phyloP scores from a whole-genome alignment of 2,888 invertebrate species.

The Sarcophaga carnaria region DNA sequence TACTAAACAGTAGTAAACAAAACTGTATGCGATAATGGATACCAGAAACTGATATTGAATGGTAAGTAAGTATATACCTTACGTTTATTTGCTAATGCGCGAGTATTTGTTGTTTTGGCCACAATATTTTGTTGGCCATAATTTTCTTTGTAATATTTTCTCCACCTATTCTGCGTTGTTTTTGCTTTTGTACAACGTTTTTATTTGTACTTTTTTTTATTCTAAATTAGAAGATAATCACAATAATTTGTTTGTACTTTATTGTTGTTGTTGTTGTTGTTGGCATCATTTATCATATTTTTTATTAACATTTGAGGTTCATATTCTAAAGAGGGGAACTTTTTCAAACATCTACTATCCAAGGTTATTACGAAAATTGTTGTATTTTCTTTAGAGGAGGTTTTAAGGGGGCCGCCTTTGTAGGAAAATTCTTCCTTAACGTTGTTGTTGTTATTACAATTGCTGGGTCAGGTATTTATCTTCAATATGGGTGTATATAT shows the following conservation, averaged over 20 bases:
- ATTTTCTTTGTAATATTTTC: slow-evolving; percentile 15
- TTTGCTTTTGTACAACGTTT: not conserved
- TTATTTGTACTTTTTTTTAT: slow-evolving; percentile 15
- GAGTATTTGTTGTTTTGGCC: slow-evolving; percentile 14
- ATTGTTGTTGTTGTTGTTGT: not conserved
- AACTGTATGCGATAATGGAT: not conserved
- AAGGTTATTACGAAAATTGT: not conserved
- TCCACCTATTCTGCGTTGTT: not conserved
- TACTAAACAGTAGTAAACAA: not conserved
- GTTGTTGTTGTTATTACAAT: not conserved
- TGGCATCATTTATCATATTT: slow-evolving; percentile 57
- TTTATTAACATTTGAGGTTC: not conserved
- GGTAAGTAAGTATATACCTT: slow-evolving; percentile 42
- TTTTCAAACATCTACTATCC: not conserved
- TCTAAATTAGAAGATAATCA: slow-evolving; percentile 55
- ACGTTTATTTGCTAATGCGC: slow-evolving; percentile 31
- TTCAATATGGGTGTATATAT: not conserved
- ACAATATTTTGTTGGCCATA: slow-evolving; percentile 9
- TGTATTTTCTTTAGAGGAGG: not conserved
- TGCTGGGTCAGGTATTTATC: not conserved
- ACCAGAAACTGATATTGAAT: not conserved
- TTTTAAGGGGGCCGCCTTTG: not conserved
- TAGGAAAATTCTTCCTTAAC: slow-evolving; percentile 19
- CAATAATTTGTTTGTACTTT: slow-evolving; percentile 45
- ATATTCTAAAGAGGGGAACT: slow-evolving; percentile 27